These are phyloP conservation scores for Philantomba maxwellii DNA, from an alignment of 2,113 vertebrate genomes.

Conservation along the genomic window DNA sequence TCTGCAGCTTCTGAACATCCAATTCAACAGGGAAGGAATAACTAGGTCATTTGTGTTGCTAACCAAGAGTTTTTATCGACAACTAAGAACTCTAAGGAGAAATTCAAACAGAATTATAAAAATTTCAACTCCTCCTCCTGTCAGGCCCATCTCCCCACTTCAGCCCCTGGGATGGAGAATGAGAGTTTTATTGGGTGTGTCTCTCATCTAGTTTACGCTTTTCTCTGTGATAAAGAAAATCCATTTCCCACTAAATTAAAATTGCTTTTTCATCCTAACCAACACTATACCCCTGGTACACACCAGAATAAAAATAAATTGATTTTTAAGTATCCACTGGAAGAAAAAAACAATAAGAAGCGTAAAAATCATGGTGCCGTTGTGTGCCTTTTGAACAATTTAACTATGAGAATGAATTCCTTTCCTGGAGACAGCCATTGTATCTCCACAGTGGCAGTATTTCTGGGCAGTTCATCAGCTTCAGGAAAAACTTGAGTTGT, in stretches of 20 bases:
- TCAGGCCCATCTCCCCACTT: slow-evolving; percentile 30
- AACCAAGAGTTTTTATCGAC: slow-evolving; percentile 36
- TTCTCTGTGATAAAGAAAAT: slow-evolving; percentile 65
- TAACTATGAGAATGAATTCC: neutral
- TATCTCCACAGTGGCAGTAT: neutral
- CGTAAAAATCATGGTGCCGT: slow-evolving; percentile 3
- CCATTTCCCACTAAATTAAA: slow-evolving; percentile 68
- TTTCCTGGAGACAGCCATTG: neutral
- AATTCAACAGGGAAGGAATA: neutral
- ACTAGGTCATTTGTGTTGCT: neutral
- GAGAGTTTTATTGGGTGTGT: slow-evolving; percentile 40
- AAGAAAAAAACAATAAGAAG: slow-evolving; percentile 13
- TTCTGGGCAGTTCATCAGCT: neutral
- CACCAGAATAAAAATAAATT: slow-evolving; percentile 64
- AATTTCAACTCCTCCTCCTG: slow-evolving; percentile 30
- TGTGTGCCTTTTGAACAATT: slow-evolving; percentile 20
- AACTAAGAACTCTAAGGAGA: slow-evolving; percentile 35
- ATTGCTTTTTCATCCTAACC: slow-evolving; percentile 59
- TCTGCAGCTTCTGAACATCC: neutral
- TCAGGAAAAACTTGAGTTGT: neutral
- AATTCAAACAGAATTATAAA: slow-evolving; percentile 44
- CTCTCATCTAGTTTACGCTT: slow-evolving; percentile 38
- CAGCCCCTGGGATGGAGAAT: slow-evolving; percentile 19
- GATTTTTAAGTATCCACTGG: slow-evolving; percentile 58
- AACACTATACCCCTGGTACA: slow-evolving; percentile 49